Evolutionary conservation across 2,888 invertebrate species (phyloP).

Genomic region (Melipona bicolor): DNA sequence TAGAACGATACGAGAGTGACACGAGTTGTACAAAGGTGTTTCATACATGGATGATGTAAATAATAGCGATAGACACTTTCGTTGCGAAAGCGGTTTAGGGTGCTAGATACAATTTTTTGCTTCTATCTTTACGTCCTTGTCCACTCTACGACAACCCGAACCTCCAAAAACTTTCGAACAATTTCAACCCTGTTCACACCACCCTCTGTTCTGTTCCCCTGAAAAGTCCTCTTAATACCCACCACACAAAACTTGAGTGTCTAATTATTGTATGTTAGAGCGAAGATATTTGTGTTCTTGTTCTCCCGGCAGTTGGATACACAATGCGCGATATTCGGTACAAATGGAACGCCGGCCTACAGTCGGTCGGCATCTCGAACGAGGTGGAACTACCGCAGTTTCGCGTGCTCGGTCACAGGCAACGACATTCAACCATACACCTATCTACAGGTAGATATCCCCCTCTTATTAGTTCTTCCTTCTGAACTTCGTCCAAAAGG

Average conservation of each 20-base stretch:
- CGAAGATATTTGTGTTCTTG: conserved; percentile 84
- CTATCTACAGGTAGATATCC: conserved; percentile 95
- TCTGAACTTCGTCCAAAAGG: conserved; percentile 68
- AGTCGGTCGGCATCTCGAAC: conserved; percentile 97
- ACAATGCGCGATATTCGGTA: conserved; percentile 99
- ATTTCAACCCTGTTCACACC: neutral
- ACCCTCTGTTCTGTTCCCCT: conserved; percentile 5
- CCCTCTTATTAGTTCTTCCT: conserved; percentile 77
- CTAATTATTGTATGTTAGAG: conserved; percentile 83
- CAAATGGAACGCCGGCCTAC: conserved; percentile 96
- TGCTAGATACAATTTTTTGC: conserved; percentile 58
- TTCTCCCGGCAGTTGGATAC: conserved; percentile 93
- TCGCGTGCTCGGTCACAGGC: conserved; percentile 97
- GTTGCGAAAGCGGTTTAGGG: conserved; percentile 50
- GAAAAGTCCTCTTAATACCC: conserved; percentile 13
- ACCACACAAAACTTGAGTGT: conserved; percentile 67
- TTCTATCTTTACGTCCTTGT: conserved; percentile 45
- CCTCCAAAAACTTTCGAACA: neutral
- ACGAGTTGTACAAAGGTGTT: neutral
- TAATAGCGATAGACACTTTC: neutral
- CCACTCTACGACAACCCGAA: neutral
- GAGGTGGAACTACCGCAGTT: conserved; percentile 98
- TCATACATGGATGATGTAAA: neutral
- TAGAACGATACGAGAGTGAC: neutral
- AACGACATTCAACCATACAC: conserved; percentile 96